Base-by-base conservation (phyloP, 2,113 vertebrate genomes). In the Thunnus maccoyii region DNA sequence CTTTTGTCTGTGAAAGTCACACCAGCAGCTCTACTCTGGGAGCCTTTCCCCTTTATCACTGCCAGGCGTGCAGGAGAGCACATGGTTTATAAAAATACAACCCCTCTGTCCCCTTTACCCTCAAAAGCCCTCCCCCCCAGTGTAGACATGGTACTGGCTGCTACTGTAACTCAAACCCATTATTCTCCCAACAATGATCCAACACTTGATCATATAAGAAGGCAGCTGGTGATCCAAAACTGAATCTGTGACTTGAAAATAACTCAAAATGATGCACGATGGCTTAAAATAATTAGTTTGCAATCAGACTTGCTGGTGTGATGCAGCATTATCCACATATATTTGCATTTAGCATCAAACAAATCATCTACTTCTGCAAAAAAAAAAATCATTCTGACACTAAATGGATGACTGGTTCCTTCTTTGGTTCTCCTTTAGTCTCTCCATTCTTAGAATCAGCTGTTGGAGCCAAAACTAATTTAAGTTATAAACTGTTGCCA, bases 31-130 rank as follows among this genome's bases (percentile, higher is more conserved):
- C 83, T 6, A 22, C 72, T 72, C 44, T 57, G 68, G 52, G 18
- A 63, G 72, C 60, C 64, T 64, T 76, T 65, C 82, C 57, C 13
- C 82, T 82, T 74, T 83, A 77, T 87, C 84, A 76, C 63, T 80
- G 82, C 76, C 84, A 86, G 83, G 58, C 74, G n/a, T 72, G 77
- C 79, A 60, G 68, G 50, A 80, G 73, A 82, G 71, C 90, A 88
- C 89, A 89, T 90, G 90, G 63, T 89, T 80, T 87, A 84, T 80
- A 91, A 91, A 93, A 92, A 91, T 91, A 92, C 76, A 77, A 51
- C 74, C 77, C 56, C 58, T 30, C 67, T 68, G 74, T 60, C 85
- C 83, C 82, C 66, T 78, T 76, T 44, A 18, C 81, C 70, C 85
- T 72, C 27, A 12, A 63, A 47, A 6, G 12, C 64, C 80, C 88